A percentile compares a stretch with the other conserved stretches of the same genome.
phyloP scores from a whole-genome alignment of 2,113 vertebrate species.

The Physeter macrocephalus region DNA sequence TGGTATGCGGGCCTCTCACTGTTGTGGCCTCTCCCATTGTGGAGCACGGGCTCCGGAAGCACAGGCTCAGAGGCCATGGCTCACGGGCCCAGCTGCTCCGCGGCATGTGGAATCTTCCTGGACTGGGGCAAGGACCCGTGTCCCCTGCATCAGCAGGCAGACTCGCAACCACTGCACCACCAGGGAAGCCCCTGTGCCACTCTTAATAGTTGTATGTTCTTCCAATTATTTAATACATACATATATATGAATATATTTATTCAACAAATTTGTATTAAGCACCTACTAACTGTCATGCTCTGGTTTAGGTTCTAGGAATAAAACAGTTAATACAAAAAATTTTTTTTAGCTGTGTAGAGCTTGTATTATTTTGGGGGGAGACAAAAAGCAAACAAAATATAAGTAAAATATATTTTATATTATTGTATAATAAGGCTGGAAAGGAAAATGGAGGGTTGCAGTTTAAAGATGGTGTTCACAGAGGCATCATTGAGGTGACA shows the following conservation, averaged over 20 bases:
- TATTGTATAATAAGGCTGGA: background rate
- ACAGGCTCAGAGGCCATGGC: too few species aligned
- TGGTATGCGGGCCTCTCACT: too few species aligned
- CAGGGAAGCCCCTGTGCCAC: too few species aligned
- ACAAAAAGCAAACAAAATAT: background rate
- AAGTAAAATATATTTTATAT: background rate
- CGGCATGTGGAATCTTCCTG: too few species aligned
- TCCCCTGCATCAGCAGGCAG: too few species aligned
- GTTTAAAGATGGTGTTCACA: background rate
- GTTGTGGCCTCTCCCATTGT: too few species aligned
- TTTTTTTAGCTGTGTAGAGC: background rate
- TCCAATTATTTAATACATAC: background rate
- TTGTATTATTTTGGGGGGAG: background rate
- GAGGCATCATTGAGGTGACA: background rate
- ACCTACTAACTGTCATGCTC: background rate
- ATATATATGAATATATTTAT: background rate
- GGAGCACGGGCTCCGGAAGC: too few species aligned
- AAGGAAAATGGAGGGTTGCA: background rate
- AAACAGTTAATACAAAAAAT: background rate
- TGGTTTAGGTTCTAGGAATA: background rate
- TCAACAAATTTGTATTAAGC: background rate
- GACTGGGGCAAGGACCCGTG: too few species aligned
- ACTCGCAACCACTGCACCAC: too few species aligned
- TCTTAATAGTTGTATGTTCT: background rate
- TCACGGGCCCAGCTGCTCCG: too few species aligned